Evolutionary conservation across 2,797 vertebrate genomes (phyloP).

Genomic region (Aldrovandia affinis): DNA sequence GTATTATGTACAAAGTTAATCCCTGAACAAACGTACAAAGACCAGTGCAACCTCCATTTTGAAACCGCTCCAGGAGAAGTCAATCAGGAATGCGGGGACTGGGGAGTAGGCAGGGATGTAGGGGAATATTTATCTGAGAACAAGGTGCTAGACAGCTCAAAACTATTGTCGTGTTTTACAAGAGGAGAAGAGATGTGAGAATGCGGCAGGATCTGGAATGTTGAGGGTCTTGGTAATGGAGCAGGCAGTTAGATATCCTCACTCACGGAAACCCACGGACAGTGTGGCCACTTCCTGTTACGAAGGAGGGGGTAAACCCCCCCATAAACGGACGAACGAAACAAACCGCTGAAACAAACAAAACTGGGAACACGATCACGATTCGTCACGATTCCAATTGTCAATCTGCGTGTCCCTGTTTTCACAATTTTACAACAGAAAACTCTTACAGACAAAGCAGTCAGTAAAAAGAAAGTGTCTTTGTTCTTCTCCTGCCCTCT

Average conservation of each 20-base stretch:
- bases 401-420: slow-evolving; percentile 1
- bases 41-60: slow-evolving; percentile 78
- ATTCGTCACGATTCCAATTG: slow-evolving; percentile 37
- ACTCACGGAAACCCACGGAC: slow-evolving; percentile 38
- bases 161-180: neutral
- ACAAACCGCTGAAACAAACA: slow-evolving; percentile 48
- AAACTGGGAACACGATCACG: slow-evolving; percentile 38
- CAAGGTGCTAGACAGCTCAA: neutral
- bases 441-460: slow-evolving; percentile 53
- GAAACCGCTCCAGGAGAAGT: slow-evolving; percentile 56
- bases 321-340: neutral
- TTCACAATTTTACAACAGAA: slow-evolving; percentile 29
- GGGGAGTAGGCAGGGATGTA: neutral
- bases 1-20: slow-evolving; percentile 72
- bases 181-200: neutral
- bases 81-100: neutral
- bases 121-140: neutral
- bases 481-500: slow-evolving; percentile 31
- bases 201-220: slow-evolving; percentile 54
- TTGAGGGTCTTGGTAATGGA: slow-evolving; percentile 40
- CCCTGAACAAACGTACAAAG: slow-evolving; percentile 78
- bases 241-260: slow-evolving; percentile 22
- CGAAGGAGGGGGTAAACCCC: no score
- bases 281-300: neutral
- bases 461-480: slow-evolving; percentile 41